Evolutionary conservation across 2,888 invertebrate species (phyloP).

Genomic region (Sthenelais limicola): DNA sequence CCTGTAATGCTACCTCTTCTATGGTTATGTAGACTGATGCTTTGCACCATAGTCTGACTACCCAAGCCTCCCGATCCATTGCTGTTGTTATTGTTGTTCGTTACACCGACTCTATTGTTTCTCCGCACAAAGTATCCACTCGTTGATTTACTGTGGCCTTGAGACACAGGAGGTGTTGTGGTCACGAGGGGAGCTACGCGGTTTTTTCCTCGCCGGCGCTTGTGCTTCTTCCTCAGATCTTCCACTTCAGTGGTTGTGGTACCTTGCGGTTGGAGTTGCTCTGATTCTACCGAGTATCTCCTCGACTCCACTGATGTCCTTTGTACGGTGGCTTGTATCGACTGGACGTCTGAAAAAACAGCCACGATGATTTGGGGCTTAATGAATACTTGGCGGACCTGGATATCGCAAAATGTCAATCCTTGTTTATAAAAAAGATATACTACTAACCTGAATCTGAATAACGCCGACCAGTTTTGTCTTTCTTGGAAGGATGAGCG

Average conservation of each 20-base stretch:
- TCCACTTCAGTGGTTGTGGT: slow-evolving; percentile 26
- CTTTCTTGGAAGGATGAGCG: slow-evolving; percentile 66
- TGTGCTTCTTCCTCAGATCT: slow-evolving; percentile 14
- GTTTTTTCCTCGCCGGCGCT: slow-evolving; percentile 13
- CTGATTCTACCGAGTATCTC: neutral
- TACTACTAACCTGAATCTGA: slow-evolving; percentile 67
- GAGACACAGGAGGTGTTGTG: neutral
- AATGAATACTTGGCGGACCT: neutral
- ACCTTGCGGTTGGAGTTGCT: neutral
- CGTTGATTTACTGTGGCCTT: too few relatives aligned
- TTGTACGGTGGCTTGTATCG: neutral
- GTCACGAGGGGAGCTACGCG: slow-evolving; percentile 18
- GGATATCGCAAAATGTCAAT: neutral
- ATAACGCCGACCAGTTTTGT: slow-evolving; percentile 75
- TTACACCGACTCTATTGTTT: neutral
- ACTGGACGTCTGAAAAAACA: neutral
- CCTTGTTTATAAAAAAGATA: too few relatives aligned
- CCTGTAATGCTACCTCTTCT: slow-evolving; percentile 9
- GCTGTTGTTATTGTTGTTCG: neutral
- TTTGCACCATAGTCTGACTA: neutral
- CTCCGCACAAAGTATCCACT: slow-evolving; percentile 22
- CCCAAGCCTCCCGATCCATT: neutral
- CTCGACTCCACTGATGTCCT: slow-evolving; percentile 5
- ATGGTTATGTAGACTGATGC: neutral
- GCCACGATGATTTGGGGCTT: neutral